A percentile compares a stretch with the other conserved stretches of the same genome.
These are phyloP conservation scores for Hozukius guyotensis DNA, from an alignment of 2,797 vertebrate genomes.

Conservation along the genomic window DNA sequence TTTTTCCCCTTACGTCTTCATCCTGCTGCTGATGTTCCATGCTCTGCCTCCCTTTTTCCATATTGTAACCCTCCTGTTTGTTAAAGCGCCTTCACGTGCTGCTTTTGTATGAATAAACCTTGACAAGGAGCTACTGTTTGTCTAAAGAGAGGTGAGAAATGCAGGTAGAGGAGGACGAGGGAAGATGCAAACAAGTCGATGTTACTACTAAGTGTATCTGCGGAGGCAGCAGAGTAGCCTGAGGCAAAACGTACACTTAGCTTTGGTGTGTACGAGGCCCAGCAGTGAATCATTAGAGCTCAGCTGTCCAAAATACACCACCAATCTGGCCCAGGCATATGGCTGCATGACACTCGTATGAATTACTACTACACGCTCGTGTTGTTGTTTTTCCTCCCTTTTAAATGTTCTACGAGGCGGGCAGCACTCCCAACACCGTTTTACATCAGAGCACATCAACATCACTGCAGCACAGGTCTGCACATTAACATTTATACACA, in stretches of 20 bases:
- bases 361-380: slow-evolving; percentile 62
- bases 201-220: slow-evolving; percentile 49
- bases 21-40: slow-evolving; percentile 36
- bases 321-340: slow-evolving; percentile 75
- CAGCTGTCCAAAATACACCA: slow-evolving; percentile 75
- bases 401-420: slow-evolving; percentile 40
- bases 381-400: slow-evolving; percentile 60
- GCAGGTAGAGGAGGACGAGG: slow-evolving; percentile 31
- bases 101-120: not conserved
- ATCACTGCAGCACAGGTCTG: slow-evolving; percentile 10
- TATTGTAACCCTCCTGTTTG: slow-evolving; percentile 12
- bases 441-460: slow-evolving; percentile 32
- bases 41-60: slow-evolving; percentile 50
- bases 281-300: slow-evolving; percentile 79
- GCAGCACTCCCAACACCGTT: slow-evolving; percentile 17
- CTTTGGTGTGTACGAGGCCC: slow-evolving; percentile 64
- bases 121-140: slow-evolving; percentile 3
- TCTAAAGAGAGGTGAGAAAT: not conserved
- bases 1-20: slow-evolving; percentile 52
- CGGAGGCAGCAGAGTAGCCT: slow-evolving; percentile 64
- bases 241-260: slow-evolving; percentile 71
- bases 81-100: slow-evolving; percentile 3
- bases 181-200: slow-evolving; percentile 35
- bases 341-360: slow-evolving; percentile 66
- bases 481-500: not conserved